phyloP scores from a whole-genome alignment of 2,113 vertebrate species.

The Poeciliopsis occidentalis region DNA sequence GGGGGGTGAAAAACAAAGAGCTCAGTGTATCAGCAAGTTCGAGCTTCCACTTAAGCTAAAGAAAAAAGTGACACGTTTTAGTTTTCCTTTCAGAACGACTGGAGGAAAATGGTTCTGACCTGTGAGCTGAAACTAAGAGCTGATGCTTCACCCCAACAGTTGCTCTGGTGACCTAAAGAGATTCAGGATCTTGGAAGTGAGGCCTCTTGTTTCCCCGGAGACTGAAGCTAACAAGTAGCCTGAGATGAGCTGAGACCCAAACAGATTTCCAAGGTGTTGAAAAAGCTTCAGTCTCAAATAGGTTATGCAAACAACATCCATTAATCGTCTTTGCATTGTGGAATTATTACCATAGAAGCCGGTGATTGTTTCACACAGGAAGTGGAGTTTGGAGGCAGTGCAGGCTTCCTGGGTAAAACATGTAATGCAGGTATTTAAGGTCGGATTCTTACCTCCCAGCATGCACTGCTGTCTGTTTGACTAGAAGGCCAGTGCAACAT shows the following conservation, averaged over 20 bases:
- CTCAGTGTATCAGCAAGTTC: conserved; percentile 30
- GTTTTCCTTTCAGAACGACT: conserved; percentile 12
- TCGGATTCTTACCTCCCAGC: no score
- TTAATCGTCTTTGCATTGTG: not conserved
- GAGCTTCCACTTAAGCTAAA: not conserved
- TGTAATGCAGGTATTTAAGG: no score
- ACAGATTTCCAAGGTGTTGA: not conserved
- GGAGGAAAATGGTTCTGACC: not conserved
- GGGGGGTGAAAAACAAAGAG: conserved; percentile 1
- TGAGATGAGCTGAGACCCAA: not conserved
- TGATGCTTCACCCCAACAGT: not conserved
- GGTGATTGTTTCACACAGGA: no score
- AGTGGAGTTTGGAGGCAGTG: no score
- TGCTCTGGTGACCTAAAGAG: not conserved
- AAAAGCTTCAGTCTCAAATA: not conserved
- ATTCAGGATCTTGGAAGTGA: not conserved
- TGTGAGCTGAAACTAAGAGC: not conserved
- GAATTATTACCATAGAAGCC: no score
- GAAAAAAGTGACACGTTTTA: not conserved
- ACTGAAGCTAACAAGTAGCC: not conserved
- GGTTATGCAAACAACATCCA: not conserved
- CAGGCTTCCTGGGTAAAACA: no score
- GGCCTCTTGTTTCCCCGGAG: not conserved
- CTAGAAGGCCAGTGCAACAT: no score
- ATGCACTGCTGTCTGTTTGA: no score